phyloP scores from a whole-genome alignment of 2,888 invertebrate species.

The Physocephala rufipes region DNA sequence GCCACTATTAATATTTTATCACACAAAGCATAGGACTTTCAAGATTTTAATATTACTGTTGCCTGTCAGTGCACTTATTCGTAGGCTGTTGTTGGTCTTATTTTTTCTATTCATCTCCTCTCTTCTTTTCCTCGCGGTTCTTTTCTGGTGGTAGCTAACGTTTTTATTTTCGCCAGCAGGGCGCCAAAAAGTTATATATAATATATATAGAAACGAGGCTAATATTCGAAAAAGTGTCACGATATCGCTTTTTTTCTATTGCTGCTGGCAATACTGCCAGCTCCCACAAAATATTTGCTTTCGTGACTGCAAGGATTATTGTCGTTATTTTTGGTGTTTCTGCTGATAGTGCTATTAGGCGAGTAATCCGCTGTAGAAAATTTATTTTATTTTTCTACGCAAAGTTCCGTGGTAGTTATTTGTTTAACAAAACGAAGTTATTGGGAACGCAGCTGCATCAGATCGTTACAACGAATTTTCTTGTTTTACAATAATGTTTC shows the following conservation, averaged over 20 bases:
- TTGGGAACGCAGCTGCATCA: slow-evolving; percentile 18
- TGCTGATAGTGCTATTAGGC: background rate
- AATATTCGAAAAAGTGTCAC: background rate
- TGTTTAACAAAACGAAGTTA: slow-evolving; percentile 24
- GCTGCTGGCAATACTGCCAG: slow-evolving; percentile 10
- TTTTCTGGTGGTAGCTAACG: background rate
- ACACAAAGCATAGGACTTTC: no score
- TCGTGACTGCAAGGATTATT: background rate
- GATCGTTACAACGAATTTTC: slow-evolving; percentile 9
- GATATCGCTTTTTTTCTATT: background rate
- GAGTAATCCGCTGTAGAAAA: background rate
- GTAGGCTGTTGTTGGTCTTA: no score
- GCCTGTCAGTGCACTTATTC: no score
- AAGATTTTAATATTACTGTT: no score
- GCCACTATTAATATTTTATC: no score
- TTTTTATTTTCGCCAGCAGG: background rate
- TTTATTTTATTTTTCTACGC: background rate
- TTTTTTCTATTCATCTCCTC: no score
- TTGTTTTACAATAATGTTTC: background rate
- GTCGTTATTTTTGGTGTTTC: background rate
- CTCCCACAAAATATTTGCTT: background rate
- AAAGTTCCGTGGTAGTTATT: slow-evolving; percentile 30
- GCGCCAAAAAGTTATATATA: slow-evolving; percentile 11
- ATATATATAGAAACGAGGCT: background rate
- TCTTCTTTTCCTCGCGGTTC: background rate